Percentiles rank a stretch among this genome's conserved stretches.
Conservation (phyloP, 2,888 invertebrate genomes). For the Ophonus ardosiacus region DNA sequence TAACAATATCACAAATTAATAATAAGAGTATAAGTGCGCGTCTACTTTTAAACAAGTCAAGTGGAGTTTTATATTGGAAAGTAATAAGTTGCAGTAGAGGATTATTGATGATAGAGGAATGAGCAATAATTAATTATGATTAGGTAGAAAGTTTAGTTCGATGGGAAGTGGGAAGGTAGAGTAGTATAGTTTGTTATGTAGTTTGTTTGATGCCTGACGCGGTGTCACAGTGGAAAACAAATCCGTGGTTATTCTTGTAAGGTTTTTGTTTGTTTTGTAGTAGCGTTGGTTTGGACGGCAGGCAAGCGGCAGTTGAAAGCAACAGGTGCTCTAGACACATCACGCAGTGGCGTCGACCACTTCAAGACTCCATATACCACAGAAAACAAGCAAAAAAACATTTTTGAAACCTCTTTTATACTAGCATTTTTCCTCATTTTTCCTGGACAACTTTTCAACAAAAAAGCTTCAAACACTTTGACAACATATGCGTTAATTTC, state of each 20-base stretch:
- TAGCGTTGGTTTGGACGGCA: neutral
- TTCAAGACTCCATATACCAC: neutral
- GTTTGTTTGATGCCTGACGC: neutral
- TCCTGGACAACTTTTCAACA: neutral
- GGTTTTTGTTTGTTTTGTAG: conserved; percentile 42
- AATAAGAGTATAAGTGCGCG: neutral
- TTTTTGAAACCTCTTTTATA: neutral
- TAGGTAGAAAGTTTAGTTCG: neutral
- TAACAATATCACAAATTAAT: conserved; percentile 40
- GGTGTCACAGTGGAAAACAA: conserved; percentile 1
- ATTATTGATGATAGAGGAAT: conserved; percentile 19
- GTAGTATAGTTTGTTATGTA: too few relatives aligned
- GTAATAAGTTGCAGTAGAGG: neutral
- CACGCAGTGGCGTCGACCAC: neutral
- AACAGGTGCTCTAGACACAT: conserved; percentile 49
- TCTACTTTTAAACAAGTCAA: too few relatives aligned
- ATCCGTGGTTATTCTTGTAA: conserved; percentile 18
- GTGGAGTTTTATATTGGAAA: too few relatives aligned
- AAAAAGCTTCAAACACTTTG: neutral
- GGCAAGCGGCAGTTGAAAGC: conserved; percentile 30
- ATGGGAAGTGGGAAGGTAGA: neutral
- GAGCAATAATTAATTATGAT: conserved; percentile 34
- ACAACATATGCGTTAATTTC: neutral
- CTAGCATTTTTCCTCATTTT: neutral
- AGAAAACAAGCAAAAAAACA: neutral